A percentile compares a stretch with the other conserved stretches of the same genome.
phyloP scores from a whole-genome alignment of 2,797 vertebrate species.

The Pelodytes ibericus region DNA sequence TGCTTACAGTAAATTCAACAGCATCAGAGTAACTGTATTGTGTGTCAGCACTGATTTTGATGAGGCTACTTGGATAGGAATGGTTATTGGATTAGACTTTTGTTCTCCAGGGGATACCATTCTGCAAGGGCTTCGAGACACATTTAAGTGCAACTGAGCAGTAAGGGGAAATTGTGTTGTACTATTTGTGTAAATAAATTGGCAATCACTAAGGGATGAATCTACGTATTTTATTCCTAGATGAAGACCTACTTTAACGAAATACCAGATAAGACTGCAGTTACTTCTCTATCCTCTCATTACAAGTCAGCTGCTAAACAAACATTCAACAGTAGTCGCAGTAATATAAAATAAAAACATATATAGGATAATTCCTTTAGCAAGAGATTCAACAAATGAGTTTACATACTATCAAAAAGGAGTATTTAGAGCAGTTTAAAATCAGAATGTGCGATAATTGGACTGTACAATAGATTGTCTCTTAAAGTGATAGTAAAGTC shows the following conservation, averaged over 20 bases:
- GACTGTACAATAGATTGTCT: too few relatives aligned
- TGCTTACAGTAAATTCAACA: too few relatives aligned
- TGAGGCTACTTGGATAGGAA: conserved; percentile 10
- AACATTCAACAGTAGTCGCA: conserved; percentile 18
- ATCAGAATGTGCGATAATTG: too few relatives aligned
- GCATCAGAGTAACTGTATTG: conserved; percentile 3
- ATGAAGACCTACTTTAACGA: conserved; percentile 19
- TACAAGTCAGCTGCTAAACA: conserved; percentile 32
- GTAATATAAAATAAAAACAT: conserved; percentile 5
- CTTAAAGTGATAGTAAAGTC: too few relatives aligned
- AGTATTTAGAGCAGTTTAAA: too few relatives aligned
- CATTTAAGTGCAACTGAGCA: conserved; percentile 30
- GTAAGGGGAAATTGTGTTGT: conserved; percentile 41
- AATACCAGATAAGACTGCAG: conserved; percentile 32
- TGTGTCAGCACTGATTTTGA: conserved; percentile 5
- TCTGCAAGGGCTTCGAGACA: neutral
- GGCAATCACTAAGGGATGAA: conserved; percentile 27
- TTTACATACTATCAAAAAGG: too few relatives aligned
- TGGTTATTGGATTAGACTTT: conserved; percentile 4
- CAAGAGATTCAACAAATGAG: too few relatives aligned
- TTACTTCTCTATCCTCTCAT: conserved; percentile 27
- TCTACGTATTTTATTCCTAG: conserved; percentile 26
- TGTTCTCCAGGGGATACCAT: conserved; percentile 15
- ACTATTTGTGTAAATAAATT: conserved; percentile 46
- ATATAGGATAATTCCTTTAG: too few relatives aligned